A percentile compares a stretch with the other conserved stretches of the same genome.
Evolutionary conservation across 2,113 vertebrate species (phyloP).

Genomic region (Toxotes chatareus): DNA sequence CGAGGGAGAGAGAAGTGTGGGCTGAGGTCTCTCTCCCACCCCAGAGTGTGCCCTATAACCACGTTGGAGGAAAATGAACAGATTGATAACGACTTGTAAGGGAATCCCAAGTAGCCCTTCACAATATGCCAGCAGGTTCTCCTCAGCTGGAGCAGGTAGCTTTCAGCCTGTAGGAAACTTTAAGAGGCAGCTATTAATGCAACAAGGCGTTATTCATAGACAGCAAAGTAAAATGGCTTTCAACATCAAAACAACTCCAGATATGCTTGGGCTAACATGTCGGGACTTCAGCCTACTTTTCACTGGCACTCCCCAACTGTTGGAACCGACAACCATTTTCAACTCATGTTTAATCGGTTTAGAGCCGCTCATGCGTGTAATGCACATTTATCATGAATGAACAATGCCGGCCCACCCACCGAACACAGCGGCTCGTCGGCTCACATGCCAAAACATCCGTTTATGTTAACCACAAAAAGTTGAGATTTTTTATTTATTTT

Average conservation of each 20-base stretch:
- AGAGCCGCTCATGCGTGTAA: slow-evolving; percentile 58
- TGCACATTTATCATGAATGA: slow-evolving; percentile 74
- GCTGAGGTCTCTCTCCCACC: slow-evolving; percentile 10
- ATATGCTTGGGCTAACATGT: slow-evolving; percentile 51
- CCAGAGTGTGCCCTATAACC: not conserved
- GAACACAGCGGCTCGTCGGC: slow-evolving; percentile 22
- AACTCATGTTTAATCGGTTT: slow-evolving; percentile 63
- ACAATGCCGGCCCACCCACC: slow-evolving; percentile 65
- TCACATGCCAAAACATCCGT: slow-evolving; percentile 53
- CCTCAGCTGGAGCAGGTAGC: slow-evolving; percentile 48
- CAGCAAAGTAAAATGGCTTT: slow-evolving; percentile 23
- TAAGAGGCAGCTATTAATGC: slow-evolving; percentile 17
- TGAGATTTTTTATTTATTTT: not conserved
- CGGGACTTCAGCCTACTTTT: slow-evolving; percentile 41
- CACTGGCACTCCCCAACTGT: slow-evolving; percentile 40
- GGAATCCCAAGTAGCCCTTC: slow-evolving; percentile 44
- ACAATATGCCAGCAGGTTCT: slow-evolving; percentile 44
- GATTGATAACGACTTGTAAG: slow-evolving; percentile 74
- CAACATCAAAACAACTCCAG: slow-evolving; percentile 51
- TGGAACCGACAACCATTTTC: slow-evolving; percentile 45
- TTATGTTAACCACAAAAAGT: slow-evolving; percentile 49
- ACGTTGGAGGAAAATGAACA: slow-evolving; percentile 46
- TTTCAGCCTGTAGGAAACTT: slow-evolving; percentile 23
- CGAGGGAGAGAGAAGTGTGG: not conserved
- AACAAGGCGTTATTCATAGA: not conserved